phyloP scores from a whole-genome alignment of 2,888 invertebrate species.

The Bellardia pandia region DNA sequence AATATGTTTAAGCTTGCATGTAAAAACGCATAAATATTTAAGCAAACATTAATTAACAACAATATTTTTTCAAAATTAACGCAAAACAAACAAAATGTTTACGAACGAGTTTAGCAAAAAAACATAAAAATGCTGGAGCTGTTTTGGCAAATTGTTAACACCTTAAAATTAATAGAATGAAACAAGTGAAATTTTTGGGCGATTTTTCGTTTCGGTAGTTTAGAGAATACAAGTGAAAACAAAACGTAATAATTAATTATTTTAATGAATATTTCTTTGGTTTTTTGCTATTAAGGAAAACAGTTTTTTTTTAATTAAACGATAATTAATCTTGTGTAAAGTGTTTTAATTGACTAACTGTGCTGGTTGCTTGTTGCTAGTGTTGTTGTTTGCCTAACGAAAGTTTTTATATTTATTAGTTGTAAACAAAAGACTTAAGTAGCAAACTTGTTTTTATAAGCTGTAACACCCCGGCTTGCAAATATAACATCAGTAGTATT shows the following conservation, averaged over 20 bases:
- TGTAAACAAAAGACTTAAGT: constrained; percentile 69
- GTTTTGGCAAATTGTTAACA: constrained; percentile 49
- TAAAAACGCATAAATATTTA: constrained; percentile 66
- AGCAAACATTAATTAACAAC: constrained; percentile 66
- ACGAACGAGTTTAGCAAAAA: constrained; percentile 6
- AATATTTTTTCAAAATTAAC: constrained; percentile 26
- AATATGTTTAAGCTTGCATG: constrained; percentile 56
- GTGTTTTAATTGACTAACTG: not conserved
- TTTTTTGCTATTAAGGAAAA: not conserved
- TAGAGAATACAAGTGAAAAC: constrained; percentile 31
- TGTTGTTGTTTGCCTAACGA: not conserved
- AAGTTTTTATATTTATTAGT: not conserved
- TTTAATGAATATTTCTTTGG: not conserved
- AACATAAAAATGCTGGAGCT: not conserved
- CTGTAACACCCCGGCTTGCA: constrained; percentile 30
- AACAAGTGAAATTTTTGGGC: constrained; percentile 53
- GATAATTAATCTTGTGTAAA: constrained; percentile 55
- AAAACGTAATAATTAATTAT: constrained; percentile 23
- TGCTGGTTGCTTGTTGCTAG: constrained; percentile 7
- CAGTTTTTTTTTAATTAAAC: constrained; percentile 55
- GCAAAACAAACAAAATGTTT: constrained; percentile 17
- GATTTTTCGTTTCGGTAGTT: not conserved
- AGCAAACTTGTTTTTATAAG: constrained; percentile 64
- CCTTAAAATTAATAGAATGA: constrained; percentile 21
- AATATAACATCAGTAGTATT: not conserved